These are phyloP conservation scores for Platycheirus albimanus DNA, from an alignment of 2,888 invertebrate species.

Conservation along the genomic window DNA sequence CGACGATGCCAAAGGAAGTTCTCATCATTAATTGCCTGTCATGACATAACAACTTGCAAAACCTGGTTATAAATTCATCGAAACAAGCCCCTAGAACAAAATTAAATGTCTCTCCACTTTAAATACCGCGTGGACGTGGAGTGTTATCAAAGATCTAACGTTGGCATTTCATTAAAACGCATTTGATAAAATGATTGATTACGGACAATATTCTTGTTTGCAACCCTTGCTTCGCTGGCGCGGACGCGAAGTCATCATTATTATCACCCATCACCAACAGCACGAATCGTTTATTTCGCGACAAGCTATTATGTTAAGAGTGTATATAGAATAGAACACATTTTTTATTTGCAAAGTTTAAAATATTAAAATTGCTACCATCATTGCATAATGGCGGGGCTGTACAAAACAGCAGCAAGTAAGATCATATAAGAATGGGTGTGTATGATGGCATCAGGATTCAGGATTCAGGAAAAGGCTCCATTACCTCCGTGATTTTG, in stretches of 20 bases:
- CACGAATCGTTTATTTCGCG: conserved; percentile 62
- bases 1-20: too few relatives aligned
- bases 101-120: conserved; percentile 39
- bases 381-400: conserved; percentile 71
- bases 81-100: conserved; percentile 36
- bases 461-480: conserved; percentile 66
- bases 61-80: conserved; percentile 45
- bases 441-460: too few relatives aligned
- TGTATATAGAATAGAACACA: not conserved
- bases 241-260: conserved; percentile 50
- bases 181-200: conserved; percentile 70
- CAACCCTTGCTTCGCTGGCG: conserved; percentile 51
- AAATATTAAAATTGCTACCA: conserved; percentile 71
- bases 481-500: conserved; percentile 65
- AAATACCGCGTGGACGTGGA: conserved; percentile 38
- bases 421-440: conserved; percentile 19
- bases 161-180: conserved; percentile 62
- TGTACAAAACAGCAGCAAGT: conserved; percentile 53
- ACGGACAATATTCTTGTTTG: conserved; percentile 45
- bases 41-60: conserved; percentile 40
- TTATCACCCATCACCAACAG: conserved; percentile 58
- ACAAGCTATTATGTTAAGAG: conserved; percentile 44
- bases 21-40: conserved; percentile 66
- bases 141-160: conserved; percentile 54
- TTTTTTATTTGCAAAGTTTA: conserved; percentile 50